Base-by-base conservation (phyloP, 2,113 vertebrate species). In the Microtus ochrogaster region DNA sequence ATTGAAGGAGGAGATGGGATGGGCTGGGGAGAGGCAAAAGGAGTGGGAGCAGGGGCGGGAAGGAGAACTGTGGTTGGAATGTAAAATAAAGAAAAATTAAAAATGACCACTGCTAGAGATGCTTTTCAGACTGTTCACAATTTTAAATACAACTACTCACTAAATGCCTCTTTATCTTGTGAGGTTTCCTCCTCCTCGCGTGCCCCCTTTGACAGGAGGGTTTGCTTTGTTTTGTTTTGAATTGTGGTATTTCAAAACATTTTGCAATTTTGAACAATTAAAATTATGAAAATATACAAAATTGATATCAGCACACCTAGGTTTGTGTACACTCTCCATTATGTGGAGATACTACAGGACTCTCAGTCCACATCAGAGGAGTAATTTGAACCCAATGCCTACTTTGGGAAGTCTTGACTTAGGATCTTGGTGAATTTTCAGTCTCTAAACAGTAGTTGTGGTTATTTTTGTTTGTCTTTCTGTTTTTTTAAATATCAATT, bases 371-470 rank as follows among this genome's bases (percentile, higher is more conserved):
- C 83, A 97, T 94, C 91, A 97, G 97, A 97, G 68, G 95, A 41
- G 94, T 87, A 83, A 96, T 92, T 97, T 97, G 94, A 97, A 98
- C 97, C 68, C 72, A 93, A 95, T 94, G 96, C 96, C 96, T 96
- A 94, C 96, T 97, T 98, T 98, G 96, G 97, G 98, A 97, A 98
- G 97, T 98, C 94, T 74, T 96, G 96, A 97, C 97, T 98, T 97
- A 89, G 95, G 95, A 98, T 97, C 96, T 98, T 98, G 98, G 91
- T 98, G 95, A 96, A 97, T 98, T 98, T 97, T 98, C 97, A 98
- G 97, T 98, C 98, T 98, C 98, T 98, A 98, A 98, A 98, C 98
- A 98, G 98, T 98, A 98, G 98, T 98, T 94, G 58, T 96, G 81
- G 92, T 98, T 97, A 96, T 96, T 96, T 73, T 89, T 13, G 24